A percentile compares a stretch with the other conserved stretches of the same genome.
phyloP scores from a whole-genome alignment of 2,888 invertebrate genomes.

The Idaea aversata region DNA sequence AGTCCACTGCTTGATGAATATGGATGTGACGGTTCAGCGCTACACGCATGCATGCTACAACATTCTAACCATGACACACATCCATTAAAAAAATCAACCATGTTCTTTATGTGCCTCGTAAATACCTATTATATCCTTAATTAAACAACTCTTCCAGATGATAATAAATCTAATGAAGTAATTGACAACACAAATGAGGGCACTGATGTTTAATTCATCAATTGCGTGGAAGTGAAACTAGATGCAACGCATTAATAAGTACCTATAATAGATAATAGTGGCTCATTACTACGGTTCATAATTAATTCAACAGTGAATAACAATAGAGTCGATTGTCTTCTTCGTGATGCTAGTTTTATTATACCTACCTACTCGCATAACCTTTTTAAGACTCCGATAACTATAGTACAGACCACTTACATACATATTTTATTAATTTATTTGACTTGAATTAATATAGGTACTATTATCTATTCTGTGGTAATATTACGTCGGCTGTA shows the following conservation, averaged over 20 bases:
- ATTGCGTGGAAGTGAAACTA: constrained; percentile 33
- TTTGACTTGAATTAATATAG: background rate
- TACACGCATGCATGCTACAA: constrained; percentile 45
- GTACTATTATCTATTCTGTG: background rate
- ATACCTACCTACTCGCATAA: constrained; percentile 21
- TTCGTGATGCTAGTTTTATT: constrained; percentile 31
- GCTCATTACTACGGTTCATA: constrained; percentile 20
- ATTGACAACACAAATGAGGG: constrained; percentile 31
- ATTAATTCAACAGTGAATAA: constrained; percentile 30
- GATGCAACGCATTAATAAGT: constrained; percentile 25
- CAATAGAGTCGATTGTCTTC: constrained; percentile 34
- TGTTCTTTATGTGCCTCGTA: constrained; percentile 33
- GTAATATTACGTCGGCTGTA: constrained; percentile 14
- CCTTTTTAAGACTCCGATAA: constrained; percentile 24
- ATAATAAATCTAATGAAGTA: constrained; percentile 28
- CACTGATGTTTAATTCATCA: constrained; percentile 39
- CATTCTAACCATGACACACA: constrained; percentile 71
- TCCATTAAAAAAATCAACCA: constrained; percentile 45
- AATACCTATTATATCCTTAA: background rate
- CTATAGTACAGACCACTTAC: background rate
- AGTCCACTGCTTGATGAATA: constrained; percentile 64
- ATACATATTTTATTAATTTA: background rate
- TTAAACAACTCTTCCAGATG: constrained; percentile 18
- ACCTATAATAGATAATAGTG: constrained; percentile 25
- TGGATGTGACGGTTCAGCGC: constrained; percentile 59